Base-by-base conservation (phyloP, 1,140 invertebrate genomes). In the Ruditapes philippinarum region DNA sequence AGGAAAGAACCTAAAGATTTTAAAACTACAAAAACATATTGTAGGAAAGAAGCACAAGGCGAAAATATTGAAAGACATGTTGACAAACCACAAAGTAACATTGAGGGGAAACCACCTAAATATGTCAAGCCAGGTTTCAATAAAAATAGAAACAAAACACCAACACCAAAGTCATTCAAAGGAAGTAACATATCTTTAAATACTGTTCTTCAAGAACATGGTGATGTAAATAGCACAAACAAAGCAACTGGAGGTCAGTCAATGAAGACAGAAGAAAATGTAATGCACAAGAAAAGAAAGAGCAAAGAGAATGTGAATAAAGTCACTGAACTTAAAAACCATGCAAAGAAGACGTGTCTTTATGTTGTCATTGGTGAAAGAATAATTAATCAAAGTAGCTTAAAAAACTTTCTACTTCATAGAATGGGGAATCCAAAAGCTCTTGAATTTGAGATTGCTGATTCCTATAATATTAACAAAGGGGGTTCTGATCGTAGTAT, bases 341-440 rank as follows among this genome's bases (percentile, higher is more conserved):
- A 14, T 1, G 31, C 68, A 38, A 38, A 40, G 12, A 19, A 31
- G 40, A 73, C 68, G 0, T 33, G 40, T n/a, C 19, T 73, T 5
- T 73, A 38, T 73, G 38, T 73, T 40, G 38, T 40, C 5, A 1
- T 73, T 40, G 17, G 1, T n/a, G 68, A 36, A 38, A 9, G 14
- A 83, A 31, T 78, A 88, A 36, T 14, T 36, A 3, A 45, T 3
- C 5, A 28, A 33, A 36, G 36, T 22, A 19, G 40, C 4, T 22
- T 17, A 17, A 80, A 38, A 38, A 3, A 31, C 28, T 80, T 57
- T n/a, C 12, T 60, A 38, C 42, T 54, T 7, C 78, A 60, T 31
- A 17, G 54, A 62, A 74, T 74, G 70, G 70, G 70, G 49, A 74
- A 74, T 45, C 70, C 70, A 22, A 74, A 74, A 74, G 38, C 40